These are phyloP conservation scores for Epiblema foenella DNA, from an alignment of 2,888 invertebrate species.

Conservation along the genomic window DNA sequence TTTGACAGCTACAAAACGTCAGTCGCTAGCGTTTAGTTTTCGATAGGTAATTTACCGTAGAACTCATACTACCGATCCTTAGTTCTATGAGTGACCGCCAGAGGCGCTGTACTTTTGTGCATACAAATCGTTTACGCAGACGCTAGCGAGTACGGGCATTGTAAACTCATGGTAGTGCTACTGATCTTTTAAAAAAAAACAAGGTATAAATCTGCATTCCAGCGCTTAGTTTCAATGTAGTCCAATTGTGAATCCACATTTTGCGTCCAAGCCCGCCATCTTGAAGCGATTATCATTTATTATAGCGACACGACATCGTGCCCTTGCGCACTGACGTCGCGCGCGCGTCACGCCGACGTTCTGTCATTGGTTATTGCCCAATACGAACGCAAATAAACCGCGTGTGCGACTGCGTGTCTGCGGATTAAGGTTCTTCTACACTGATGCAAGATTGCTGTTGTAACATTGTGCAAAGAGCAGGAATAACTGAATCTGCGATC, in stretches of 20 bases:
- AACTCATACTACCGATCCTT: no score
- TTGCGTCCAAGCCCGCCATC: slow-evolving; percentile 1
- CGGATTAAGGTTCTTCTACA: slow-evolving; percentile 28
- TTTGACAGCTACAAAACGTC: no score
- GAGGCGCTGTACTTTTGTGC: no score
- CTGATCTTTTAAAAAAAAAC: no score
- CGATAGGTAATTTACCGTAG: no score
- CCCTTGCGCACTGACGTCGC: slow-evolving; percentile 28
- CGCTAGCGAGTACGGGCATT: no score
- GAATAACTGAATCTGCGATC: not conserved
- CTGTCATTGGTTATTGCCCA: slow-evolving; percentile 38
- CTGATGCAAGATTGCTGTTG: slow-evolving; percentile 20
- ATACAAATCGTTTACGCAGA: no score
- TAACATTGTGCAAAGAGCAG: not conserved
- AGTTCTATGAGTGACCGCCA: no score
- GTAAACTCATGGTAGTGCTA: no score
- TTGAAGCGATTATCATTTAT: slow-evolving; percentile 8
- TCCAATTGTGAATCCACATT: not conserved
- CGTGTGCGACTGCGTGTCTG: slow-evolving; percentile 27
- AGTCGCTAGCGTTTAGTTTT: no score
- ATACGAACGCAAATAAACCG: slow-evolving; percentile 30
- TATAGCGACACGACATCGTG: slow-evolving; percentile 15
- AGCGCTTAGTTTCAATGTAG: not conserved
- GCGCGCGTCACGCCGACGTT: slow-evolving; percentile 29
- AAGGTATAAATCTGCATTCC: no score